Evolutionary conservation across 2,797 vertebrate genomes (phyloP).

Genomic region (Triplophysa bombifrons): DNA sequence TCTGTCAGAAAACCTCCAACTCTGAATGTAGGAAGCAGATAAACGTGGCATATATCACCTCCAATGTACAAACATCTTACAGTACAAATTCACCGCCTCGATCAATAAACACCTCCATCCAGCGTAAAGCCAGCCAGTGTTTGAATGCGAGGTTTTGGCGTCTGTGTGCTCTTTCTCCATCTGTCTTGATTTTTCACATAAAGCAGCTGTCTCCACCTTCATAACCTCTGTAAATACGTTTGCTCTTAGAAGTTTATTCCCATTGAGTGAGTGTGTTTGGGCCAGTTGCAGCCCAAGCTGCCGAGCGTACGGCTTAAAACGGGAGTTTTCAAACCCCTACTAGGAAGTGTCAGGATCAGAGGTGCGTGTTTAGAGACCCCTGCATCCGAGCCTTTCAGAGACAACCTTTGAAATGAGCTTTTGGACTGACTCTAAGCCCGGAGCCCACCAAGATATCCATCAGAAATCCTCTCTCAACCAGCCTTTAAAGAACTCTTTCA

Average conservation of each 20-base stretch:
- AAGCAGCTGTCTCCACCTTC: slow-evolving; percentile 31
- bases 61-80: slow-evolving; percentile 52
- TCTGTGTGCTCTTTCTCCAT: background rate
- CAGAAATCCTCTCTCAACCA: slow-evolving; percentile 43
- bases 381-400: slow-evolving; percentile 37
- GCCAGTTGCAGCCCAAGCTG: slow-evolving; percentile 20
- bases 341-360: slow-evolving; percentile 34
- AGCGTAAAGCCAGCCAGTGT: background rate
- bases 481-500: slow-evolving; percentile 27
- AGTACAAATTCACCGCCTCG: slow-evolving; percentile 52
- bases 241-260: slow-evolving; percentile 19
- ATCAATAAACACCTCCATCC: slow-evolving; percentile 54
- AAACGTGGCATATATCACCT: slow-evolving; percentile 35
- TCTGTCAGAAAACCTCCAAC: slow-evolving; percentile 29
- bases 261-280: slow-evolving; percentile 10
- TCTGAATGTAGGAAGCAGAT: slow-evolving; percentile 45
- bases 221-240: slow-evolving; percentile 35
- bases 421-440: slow-evolving; percentile 34
- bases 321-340: slow-evolving; percentile 25
- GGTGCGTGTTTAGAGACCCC: slow-evolving; percentile 43
- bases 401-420: slow-evolving; percentile 49
- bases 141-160: background rate
- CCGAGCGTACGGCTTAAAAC: slow-evolving; percentile 21
- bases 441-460: slow-evolving; percentile 36
- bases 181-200: slow-evolving; percentile 1